Base-by-base conservation (phyloP, 1,140 invertebrate species). In the Phocides pigmalion region DNA sequence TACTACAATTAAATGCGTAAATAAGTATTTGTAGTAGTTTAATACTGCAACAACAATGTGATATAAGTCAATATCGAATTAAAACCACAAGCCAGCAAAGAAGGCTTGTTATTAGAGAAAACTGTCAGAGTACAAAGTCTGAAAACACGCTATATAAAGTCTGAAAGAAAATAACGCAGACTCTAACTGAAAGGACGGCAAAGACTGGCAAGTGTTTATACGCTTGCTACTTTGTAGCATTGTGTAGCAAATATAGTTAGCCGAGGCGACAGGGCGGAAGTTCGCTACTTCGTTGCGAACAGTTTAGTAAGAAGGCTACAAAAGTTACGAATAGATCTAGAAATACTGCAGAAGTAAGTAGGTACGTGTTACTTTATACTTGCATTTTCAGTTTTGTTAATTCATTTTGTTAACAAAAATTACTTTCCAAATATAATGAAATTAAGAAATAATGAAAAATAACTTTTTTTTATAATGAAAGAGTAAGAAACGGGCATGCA, bases 281-380 rank as follows among this genome's bases (percentile, higher is more conserved):
- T 62, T 74, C 64, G 73, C 68, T 66, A 73, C 81, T 79, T 75
- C 68, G 72, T 76, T 79, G 75, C 74, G 74, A 70, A 81, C 73
- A 67, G 64, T 76, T 76, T 71, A 37, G 35, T 32, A 42, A 15
- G 25, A 17, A 50, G 15, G 35, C 35, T 49, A 49, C 46, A 25
- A 49, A 49, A 49, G 22, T 25, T 25, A 22, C 44, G n/a, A 22
- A 1, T 19, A 35, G 9, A 35, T n/a, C n/a, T 22, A 22, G 22
- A n/a, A n/a, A n/a, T n/a, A n/a, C n/a, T n/a, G n/a, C n/a, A n/a
- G n/a, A n/a, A n/a, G n/a, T n/a, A n/a, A n/a, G n/a, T n/a, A n/a
- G n/a, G n/a, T n/a, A n/a, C n/a, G n/a, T n/a, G n/a, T n/a, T n/a
- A n/a, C n/a, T n/a, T n/a, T n/a, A n/a, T n/a, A n/a, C n/a, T n/a